Base-by-base conservation (phyloP, 2,113 vertebrate species). In the Callipepla squamata region DNA sequence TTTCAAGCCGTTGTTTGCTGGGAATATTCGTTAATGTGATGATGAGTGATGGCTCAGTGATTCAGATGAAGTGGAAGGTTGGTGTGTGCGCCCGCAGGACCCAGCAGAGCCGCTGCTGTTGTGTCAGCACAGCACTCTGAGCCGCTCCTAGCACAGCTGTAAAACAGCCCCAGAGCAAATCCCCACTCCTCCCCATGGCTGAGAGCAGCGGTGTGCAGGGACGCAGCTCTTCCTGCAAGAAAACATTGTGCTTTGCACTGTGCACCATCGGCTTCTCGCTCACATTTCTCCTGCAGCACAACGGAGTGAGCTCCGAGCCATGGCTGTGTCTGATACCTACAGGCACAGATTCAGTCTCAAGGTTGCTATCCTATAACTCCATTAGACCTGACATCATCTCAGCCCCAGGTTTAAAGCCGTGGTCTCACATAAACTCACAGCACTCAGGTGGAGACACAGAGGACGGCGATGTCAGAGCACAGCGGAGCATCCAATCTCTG, bases 11-110 rank as follows among this genome's bases (percentile, higher is more conserved):
- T 28, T 7, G 19, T 2, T 11, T 47, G 85, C 68, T 14, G 70
- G 51, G 65, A 88, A 32, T 76, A 69, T 80, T 61, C 63, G 30
- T 88, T 94, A 94, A 94, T 75, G 75, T 9, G 14, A 51, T 95
- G 92, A 84, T 66, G 55, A 80, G 30, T 6, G 66, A 86, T 82
- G 78, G 80, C 77, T 62, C 86, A 75, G 65, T 57, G 72, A 80
- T 74, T 40, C 51, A 17, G 30, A 28, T 12, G 47, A 48, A 79
- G 53, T 7, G 21, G 7, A 47, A 80, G 19, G 1, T 6, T 87
- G 30, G 14, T 51, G 45, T 42, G 85, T 83, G 48, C 45, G 40
- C 79, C 45, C 2, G 0, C 1, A 7, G 83, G 44, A 5, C 19
- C 18, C 80, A 51, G 6, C 1, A 5, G 20, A 70, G 55, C 72